Evolutionary conservation across 2,797 vertebrate genomes (phyloP), one percentile per base, ranked within the genome.

Genomic region (Rhinatrema bivittatum): DNA sequence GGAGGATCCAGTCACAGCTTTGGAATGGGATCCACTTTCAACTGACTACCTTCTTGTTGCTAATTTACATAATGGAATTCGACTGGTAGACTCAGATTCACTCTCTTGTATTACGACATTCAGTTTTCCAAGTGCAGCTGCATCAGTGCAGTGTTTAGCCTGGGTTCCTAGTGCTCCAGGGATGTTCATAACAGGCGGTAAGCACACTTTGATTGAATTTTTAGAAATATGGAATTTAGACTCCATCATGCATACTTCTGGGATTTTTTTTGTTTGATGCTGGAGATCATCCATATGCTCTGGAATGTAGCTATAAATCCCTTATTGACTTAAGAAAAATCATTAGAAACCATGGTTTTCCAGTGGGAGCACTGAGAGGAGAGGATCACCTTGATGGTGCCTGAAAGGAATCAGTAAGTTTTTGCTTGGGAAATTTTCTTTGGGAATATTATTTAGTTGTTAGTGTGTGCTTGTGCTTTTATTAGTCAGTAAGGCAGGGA

Each of bases 141-240:
- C 89, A 3, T 96, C 93, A 7, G 90, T 98, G 10, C 95, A 96
- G 37, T 98, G 94, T 60, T 72, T 99, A 56, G 93, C 95, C 34
- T 99, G 95, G 95, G 91, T 97, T 26, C 88, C 87, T 22, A 91
- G 90, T 25, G 95, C 95, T 14, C 94, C 95, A 2, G 94, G 95
- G 64, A 95, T 97, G 91, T 99, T 99, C 69, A 75, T 99, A 60
- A 99, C 94, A 2, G 94, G 95, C 82, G 94, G 95, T 98, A 74
- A 77, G 69, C 10, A 7, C 18, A 20, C 42, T 18, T 22, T 20
- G 3, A 17, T 22, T 20, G 3, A 17, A 16, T 37, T 13, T n/a
- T 29, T 19, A 29, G 26, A 46, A 37, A 31, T 37, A 20, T 1
- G 14, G 3, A 5, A 4, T 10, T 32, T 6, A 24, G 5, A 50